Evolutionary conservation across 1,140 invertebrate genomes (phyloP).

Genomic region (Cepaea nemoralis): DNA sequence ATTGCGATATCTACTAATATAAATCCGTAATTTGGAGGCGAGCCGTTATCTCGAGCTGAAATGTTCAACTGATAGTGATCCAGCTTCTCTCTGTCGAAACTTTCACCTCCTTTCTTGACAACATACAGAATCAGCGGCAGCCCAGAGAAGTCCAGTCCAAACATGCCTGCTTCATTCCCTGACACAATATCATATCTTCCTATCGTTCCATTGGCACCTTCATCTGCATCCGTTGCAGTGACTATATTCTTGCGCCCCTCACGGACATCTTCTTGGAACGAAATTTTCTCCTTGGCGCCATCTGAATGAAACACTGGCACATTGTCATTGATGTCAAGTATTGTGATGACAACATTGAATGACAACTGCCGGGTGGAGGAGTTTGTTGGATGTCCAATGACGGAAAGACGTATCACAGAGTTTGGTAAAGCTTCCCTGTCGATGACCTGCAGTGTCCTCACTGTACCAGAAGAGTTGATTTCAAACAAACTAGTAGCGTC

Average conservation of each 20-base stretch:
- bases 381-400: slow-evolving; percentile 40
- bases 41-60: slow-evolving; percentile 83
- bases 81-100: slow-evolving; percentile 87
- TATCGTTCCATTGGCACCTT: slow-evolving; percentile 75
- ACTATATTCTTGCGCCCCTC: slow-evolving; percentile 76
- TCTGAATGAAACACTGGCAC: slow-evolving; percentile 81
- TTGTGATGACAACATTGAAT: slow-evolving; percentile 57
- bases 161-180: slow-evolving; percentile 57
- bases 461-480: slow-evolving; percentile 46
- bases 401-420: slow-evolving; percentile 49
- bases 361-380: slow-evolving; percentile 37
- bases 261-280: slow-evolving; percentile 70
- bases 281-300: slow-evolving; percentile 35
- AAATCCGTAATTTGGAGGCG: slow-evolving; percentile 82
- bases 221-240: slow-evolving; percentile 58
- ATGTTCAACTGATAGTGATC: slow-evolving; percentile 84
- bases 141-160: slow-evolving; percentile 48
- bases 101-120: slow-evolving; percentile 77
- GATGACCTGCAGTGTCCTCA: slow-evolving; percentile 47
- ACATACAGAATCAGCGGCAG: slow-evolving; percentile 55
- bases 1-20: slow-evolving; percentile 75
- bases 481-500: slow-evolving; percentile 48
- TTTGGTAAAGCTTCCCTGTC: slow-evolving; percentile 52
- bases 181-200: slow-evolving; percentile 54
- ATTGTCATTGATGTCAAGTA: slow-evolving; percentile 90